Percentiles rank a stretch among this genome's conserved stretches.
Conservation (phyloP, 2,113 vertebrate genomes). For the Barbus barbus region DNA sequence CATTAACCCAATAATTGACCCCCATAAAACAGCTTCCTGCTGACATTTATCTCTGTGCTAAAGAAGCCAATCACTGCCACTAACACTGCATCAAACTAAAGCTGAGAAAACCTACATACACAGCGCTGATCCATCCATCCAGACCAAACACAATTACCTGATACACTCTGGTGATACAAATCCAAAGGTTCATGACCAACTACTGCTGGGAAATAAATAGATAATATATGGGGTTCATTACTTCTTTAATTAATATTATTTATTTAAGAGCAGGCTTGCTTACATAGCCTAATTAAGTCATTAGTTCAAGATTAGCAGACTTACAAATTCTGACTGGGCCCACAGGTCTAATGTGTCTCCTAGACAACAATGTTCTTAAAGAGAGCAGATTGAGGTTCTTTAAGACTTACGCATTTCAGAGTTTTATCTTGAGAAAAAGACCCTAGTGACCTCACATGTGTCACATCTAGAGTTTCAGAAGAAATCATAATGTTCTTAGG, state of each 20-base stretch:
- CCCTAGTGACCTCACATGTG: no score
- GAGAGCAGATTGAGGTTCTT: not conserved
- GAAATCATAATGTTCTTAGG: no score
- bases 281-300: not conserved
- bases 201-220: not conserved
- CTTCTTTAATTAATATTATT: not conserved
- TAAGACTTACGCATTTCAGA: not conserved
- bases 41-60: slow-evolving; percentile 45
- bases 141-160: not conserved
- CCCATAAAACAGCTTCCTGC: slow-evolving; percentile 44
- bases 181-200: not conserved
- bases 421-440: no score
- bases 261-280: not conserved
- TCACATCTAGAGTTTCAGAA: no score
- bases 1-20: slow-evolving; percentile 53
- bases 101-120: slow-evolving; percentile 9
- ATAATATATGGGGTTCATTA: not conserved
- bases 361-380: not conserved
- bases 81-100: slow-evolving; percentile 21
- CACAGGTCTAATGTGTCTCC: not conserved
- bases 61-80: slow-evolving; percentile 19
- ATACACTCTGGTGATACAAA: not conserved
- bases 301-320: slow-evolving; percentile 5
- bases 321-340: not conserved
- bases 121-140: not conserved